Percentiles rank a stretch among this genome's conserved stretches.
Conservation (phyloP, 1,140 invertebrate genomes). For the Phymorhynchus buccinoides region DNA sequence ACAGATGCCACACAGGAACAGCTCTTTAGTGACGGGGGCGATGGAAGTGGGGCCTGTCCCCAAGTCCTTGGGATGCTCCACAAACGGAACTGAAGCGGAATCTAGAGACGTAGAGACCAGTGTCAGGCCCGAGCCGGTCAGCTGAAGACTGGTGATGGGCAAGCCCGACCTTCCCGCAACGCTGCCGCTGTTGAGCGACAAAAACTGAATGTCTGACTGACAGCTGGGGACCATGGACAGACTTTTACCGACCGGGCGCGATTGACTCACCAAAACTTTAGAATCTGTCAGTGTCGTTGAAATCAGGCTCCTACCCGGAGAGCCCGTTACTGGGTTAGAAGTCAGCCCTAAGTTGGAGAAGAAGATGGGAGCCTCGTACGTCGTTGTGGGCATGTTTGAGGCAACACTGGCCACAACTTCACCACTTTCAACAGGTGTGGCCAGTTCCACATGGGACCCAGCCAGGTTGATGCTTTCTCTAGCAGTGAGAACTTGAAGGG, state of each 20-base stretch:
- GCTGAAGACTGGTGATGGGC: conserved; percentile 27
- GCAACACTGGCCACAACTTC: background rate
- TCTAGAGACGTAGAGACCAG: background rate
- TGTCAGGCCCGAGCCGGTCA: conserved; percentile 24
- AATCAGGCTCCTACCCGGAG: background rate
- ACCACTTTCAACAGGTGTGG: background rate
- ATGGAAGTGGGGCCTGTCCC: conserved; percentile 34
- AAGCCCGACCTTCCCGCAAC: background rate
- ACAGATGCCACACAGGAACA: conserved; percentile 72
- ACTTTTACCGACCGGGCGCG: background rate
- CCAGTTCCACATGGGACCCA: background rate
- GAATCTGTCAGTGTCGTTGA: background rate
- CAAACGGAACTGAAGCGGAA: background rate
- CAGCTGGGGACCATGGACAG: background rate
- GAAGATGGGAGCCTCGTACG: background rate
- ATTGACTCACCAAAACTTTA: background rate
- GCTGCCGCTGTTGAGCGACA: background rate
- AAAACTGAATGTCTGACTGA: background rate
- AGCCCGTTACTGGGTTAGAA: background rate
- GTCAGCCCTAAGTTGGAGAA: background rate
- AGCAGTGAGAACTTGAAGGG: background rate
- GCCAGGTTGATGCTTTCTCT: background rate
- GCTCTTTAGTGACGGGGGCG: conserved; percentile 54
- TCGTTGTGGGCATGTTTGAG: background rate
- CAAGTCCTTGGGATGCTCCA: conserved; percentile 14